Percentiles rank a stretch among this genome's conserved stretches.
phyloP scores from a whole-genome alignment of 2,888 invertebrate genomes.

The Scaptodrosophila latifasciaeformis region DNA sequence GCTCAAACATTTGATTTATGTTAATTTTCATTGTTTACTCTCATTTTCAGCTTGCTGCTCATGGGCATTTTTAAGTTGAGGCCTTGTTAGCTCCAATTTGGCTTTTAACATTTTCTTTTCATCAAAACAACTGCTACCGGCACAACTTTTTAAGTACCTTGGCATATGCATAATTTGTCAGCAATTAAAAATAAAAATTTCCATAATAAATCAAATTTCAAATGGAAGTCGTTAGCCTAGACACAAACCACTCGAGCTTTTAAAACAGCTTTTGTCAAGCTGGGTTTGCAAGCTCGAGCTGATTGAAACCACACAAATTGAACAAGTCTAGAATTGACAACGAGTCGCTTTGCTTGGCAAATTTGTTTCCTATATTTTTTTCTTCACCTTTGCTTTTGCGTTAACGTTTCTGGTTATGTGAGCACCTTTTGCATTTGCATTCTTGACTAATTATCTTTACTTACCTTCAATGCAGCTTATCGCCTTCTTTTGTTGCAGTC shows the following conservation, averaged over 20 bases:
- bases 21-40: not conserved
- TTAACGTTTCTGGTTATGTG: too few species aligned
- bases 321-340: too few species aligned
- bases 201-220: too few species aligned
- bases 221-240: constrained; percentile 20
- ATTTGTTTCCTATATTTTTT: too few species aligned
- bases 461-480: constrained; percentile 72
- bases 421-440: not conserved
- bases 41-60: not conserved
- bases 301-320: too few species aligned
- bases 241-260: constrained; percentile 29
- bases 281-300: constrained; percentile 35
- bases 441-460: constrained; percentile 28
- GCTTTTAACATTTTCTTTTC: not conserved
- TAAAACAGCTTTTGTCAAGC: constrained; percentile 16
- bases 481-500: constrained; percentile 71
- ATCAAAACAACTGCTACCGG: not conserved
- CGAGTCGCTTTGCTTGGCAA: too few species aligned
- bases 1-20: constrained; percentile 30
- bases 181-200: too few species aligned
- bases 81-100: not conserved
- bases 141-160: not conserved
- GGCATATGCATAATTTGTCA: not conserved
- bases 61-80: not conserved
- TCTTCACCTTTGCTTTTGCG: too few species aligned